Conservation (phyloP, 1,140 invertebrate genomes). For the Drosophila quadrilineata region DNA sequence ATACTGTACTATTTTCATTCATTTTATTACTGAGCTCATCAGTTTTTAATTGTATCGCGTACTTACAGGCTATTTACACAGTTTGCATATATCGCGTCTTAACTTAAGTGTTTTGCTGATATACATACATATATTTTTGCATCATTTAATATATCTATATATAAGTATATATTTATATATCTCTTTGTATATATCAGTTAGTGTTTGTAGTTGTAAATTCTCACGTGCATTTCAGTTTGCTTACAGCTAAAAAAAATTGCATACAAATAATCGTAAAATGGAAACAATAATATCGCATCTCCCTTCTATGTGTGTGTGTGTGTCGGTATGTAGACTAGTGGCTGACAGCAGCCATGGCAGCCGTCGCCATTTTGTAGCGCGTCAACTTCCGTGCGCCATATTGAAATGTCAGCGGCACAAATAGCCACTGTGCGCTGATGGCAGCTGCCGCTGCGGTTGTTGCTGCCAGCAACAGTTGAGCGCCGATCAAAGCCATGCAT, state of each 20-base stretch:
- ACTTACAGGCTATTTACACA: slow-evolving; percentile 71
- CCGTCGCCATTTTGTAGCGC: slow-evolving; percentile 60
- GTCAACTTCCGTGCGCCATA: slow-evolving; percentile 69
- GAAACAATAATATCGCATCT: too few species aligned
- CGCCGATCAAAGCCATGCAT: slow-evolving; percentile 25
- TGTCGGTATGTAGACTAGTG: not conserved
- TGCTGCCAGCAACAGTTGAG: slow-evolving; percentile 42
- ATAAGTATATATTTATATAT: not conserved
- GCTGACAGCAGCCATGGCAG: slow-evolving; percentile 4
- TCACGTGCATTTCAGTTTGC: slow-evolving; percentile 80
- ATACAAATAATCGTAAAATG: too few species aligned
- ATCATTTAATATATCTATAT: slow-evolving; percentile 36
- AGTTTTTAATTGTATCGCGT: slow-evolving; percentile 63
- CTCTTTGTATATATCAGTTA: slow-evolving; percentile 8
- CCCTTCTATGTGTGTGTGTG: not conserved
- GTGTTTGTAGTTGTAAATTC: slow-evolving; percentile 61
- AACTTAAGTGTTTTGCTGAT: slow-evolving; percentile 5
- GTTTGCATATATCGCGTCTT: slow-evolving; percentile 38
- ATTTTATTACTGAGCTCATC: slow-evolving; percentile 73
- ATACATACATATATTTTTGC: not conserved
- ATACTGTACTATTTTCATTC: too few species aligned
- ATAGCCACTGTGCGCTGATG: slow-evolving; percentile 41
- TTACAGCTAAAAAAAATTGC: slow-evolving; percentile 68
- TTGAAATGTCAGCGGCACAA: slow-evolving; percentile 67
- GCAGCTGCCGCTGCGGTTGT: slow-evolving; percentile 53